Base-by-base conservation (phyloP, 2,888 invertebrate genomes). In the Gymnoscelis rufifasciata region DNA sequence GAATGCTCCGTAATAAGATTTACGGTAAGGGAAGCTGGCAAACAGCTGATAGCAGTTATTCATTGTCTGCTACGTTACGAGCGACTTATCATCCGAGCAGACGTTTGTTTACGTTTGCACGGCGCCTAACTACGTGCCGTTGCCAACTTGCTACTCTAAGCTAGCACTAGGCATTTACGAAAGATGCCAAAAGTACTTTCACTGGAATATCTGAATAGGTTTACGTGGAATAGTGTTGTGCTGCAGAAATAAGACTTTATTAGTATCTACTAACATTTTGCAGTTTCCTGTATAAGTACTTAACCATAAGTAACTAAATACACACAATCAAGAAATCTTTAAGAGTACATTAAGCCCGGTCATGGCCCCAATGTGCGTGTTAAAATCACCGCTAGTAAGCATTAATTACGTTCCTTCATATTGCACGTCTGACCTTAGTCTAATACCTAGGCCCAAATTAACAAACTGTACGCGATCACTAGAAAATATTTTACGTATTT, bases 41-140 rank as follows among this genome's bases (percentile, higher is more conserved):
- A 24, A 39, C 43, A 40, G 45, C 38, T 43, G 45, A 53, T 50
- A 48, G 45, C 42, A 54, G 48, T 49, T 59, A 64, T 65, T 65
- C 62, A 63, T 59, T 59, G 59, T 57, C 59, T 56, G 59, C 52
- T 54, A 56, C 55, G 54, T 53, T 54, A 56, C 55, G 54, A 53
- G 57, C 58, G 45, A 57, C 53, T 53, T 59, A 67, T 64, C 64
- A 62, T 64, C 55, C 57, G 60, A 65, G 61, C 64, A 69, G 68
- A 67, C 62, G 64, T 76, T 77, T 81, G 81, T 83, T 80, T 81
- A 78, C 69, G 65, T 78, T 75, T 70, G 64, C 66, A 59, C 60
- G 66, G 61, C 72, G 62, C 60, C 61, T 56, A 56, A 64, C 64
- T 58, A 43, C 39, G 26, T 52, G 45, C 8, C 33, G 33, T 38